A percentile compares a stretch with the other conserved stretches of the same genome.
phyloP scores from a whole-genome alignment of 2,888 invertebrate genomes.

The Calameuta idolon region DNA sequence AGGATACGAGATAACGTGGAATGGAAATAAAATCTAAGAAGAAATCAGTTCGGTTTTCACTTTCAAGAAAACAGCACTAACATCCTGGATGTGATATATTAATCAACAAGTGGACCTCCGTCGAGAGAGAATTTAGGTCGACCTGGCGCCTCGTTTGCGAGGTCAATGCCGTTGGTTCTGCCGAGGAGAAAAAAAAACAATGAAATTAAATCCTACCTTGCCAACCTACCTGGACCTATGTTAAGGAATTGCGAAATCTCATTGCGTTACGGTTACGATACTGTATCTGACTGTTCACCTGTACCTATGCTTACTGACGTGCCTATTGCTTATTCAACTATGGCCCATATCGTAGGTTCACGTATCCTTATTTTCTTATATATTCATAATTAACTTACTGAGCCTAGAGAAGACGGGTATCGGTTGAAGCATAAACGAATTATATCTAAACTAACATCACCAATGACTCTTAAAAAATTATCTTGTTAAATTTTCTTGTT shows the following conservation, averaged over 20 bases:
- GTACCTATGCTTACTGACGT: not conserved
- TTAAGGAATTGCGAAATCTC: conserved; percentile 14
- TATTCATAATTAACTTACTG: too few species aligned
- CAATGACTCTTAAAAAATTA: too few species aligned
- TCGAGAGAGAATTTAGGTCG: conserved; percentile 18
- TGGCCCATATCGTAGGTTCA: not conserved
- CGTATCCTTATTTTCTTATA: too few species aligned
- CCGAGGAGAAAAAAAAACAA: not conserved
- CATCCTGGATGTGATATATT: not conserved
- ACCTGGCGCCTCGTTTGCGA: conserved; percentile 19
- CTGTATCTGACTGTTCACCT: not conserved
- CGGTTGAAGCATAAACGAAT: too few species aligned
- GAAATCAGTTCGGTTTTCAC: not conserved
- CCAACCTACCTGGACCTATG: conserved; percentile 24
- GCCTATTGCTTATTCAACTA: not conserved
- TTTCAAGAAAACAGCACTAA: not conserved
- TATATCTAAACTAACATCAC: too few species aligned
- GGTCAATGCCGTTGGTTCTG: conserved; percentile 17
- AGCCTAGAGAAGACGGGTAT: too few species aligned
- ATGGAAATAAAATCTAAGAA: not conserved
- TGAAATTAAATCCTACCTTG: conserved; percentile 3
- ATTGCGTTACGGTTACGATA: not conserved
- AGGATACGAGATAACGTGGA: not conserved
- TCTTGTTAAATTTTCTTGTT: too few species aligned
- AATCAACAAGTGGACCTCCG: conserved; percentile 6